A percentile compares a stretch with the other conserved stretches of the same genome.
Evolutionary conservation across 2,797 vertebrate species (phyloP).

Genomic region (Bradypodion pumilum): DNA sequence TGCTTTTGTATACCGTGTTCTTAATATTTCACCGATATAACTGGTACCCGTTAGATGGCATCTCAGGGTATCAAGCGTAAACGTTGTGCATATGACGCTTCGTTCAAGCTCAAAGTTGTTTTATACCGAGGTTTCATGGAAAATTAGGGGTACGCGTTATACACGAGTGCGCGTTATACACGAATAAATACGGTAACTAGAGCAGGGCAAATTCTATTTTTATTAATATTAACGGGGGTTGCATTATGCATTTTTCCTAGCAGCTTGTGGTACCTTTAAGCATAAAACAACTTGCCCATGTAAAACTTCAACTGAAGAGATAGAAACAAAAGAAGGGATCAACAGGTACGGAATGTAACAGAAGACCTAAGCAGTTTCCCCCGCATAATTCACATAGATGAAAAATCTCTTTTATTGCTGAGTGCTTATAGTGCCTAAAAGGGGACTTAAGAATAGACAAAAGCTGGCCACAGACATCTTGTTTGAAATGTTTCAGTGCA

Average conservation of each 20-base stretch:
- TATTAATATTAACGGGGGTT: slow-evolving; percentile 5
- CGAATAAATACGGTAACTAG: too few species aligned
- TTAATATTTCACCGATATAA: too few species aligned
- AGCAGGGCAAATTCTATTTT: not conserved
- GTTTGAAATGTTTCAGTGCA: not conserved
- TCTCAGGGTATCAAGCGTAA: too few species aligned
- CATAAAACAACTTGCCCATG: slow-evolving; percentile 2
- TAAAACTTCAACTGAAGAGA: not conserved
- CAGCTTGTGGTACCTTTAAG: not conserved
- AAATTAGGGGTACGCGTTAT: too few species aligned
- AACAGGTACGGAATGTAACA: not conserved
- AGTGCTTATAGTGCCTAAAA: not conserved
- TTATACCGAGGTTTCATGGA: too few species aligned
- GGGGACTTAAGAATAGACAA: not conserved
- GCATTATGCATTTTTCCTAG: not conserved
- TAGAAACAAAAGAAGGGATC: not conserved
- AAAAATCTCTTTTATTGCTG: too few species aligned
- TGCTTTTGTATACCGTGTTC: too few species aligned
- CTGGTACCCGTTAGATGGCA: too few species aligned
- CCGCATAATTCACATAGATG: not conserved
- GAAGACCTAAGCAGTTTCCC: not conserved
- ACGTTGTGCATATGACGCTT: too few species aligned
- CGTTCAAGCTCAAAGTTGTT: too few species aligned
- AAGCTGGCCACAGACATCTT: not conserved
- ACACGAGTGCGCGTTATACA: too few species aligned